Evolutionary conservation across 2,888 invertebrate genomes (phyloP).

Genomic region (Drosophila subsilvestris): DNA sequence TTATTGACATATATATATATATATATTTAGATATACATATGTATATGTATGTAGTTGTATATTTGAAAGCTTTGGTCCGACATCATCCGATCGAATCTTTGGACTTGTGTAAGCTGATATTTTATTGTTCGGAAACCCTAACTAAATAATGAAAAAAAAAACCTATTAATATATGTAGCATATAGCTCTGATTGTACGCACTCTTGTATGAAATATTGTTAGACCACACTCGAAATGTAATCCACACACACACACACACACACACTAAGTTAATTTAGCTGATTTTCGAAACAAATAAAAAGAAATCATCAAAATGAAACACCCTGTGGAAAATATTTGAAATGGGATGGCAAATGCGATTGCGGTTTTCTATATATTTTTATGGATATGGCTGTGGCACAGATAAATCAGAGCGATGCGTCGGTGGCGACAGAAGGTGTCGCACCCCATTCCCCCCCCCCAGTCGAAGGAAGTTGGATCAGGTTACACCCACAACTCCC

Average conservation of each 20-base stretch:
- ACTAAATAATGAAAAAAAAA: constrained; percentile 18
- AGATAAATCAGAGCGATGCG: constrained; percentile 56
- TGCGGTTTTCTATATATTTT: constrained; percentile 46
- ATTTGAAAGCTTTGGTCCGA: constrained; percentile 12
- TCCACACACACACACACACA: constrained; percentile 35
- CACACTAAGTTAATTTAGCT: constrained; percentile 68
- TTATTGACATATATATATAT: constrained; percentile 29
- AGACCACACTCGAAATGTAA: constrained; percentile 59
- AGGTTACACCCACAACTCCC: constrained; percentile 26
- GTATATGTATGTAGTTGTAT: constrained; percentile 34
- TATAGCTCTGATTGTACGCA: constrained; percentile 68
- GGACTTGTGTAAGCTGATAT: constrained; percentile 44
- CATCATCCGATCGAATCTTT: background rate
- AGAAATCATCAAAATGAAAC: constrained; percentile 46
- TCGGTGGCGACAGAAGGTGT: constrained; percentile 61
- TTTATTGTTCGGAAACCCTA: constrained; percentile 53
- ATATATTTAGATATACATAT: constrained; percentile 18
- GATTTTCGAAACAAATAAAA: constrained; percentile 59
- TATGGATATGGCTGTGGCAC: constrained; percentile 29
- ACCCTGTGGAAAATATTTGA: constrained; percentile 33
- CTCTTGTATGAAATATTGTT: constrained; percentile 49
- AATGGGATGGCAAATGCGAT: constrained; percentile 45
- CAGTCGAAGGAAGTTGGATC: constrained; percentile 38
- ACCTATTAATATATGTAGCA: constrained; percentile 36
- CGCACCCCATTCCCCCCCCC: constrained; percentile 7